A percentile compares a stretch with the other conserved stretches of the same genome.
phyloP scores from a whole-genome alignment of 64 coral and sea anemone species.

The Orbicella faveolata region DNA sequence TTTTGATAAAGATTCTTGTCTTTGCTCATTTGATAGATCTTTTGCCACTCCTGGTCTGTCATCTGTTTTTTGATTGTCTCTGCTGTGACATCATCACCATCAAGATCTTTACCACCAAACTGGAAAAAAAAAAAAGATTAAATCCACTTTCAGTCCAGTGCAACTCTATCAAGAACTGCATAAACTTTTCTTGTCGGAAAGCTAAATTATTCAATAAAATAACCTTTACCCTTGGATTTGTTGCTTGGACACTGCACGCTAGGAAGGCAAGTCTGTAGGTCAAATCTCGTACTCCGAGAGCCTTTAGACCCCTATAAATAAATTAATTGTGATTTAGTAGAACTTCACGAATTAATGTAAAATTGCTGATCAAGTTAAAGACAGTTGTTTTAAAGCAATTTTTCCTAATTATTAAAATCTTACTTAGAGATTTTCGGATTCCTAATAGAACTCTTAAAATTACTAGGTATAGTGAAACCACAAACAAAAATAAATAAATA shows the following conservation, averaged over 20 bases:
- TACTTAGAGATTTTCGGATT: no score
- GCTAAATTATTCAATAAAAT: neutral
- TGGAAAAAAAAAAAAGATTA: conserved; percentile 13
- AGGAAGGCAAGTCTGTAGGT: conserved; percentile 95
- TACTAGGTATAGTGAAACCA: no score
- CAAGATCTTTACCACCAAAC: conserved; percentile 99
- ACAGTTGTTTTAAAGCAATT: neutral
- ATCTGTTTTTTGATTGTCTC: conserved; percentile 98
- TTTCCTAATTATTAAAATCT: no score
- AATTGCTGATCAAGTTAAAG: neutral
- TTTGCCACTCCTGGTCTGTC: conserved; percentile 99
- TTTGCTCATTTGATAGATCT: conserved; percentile 97
- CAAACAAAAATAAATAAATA: neutral
- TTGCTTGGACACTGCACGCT: conserved; percentile 95
- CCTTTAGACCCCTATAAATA: conserved; percentile 88
- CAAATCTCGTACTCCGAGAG: conserved; percentile 96
- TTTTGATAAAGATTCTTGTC: conserved; percentile 98
- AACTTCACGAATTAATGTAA: neutral
- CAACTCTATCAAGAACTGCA: no score
- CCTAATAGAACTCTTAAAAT: no score
- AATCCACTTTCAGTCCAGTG: no score
- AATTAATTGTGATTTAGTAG: neutral
- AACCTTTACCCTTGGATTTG: conserved; percentile 86
- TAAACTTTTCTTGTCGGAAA: neutral
- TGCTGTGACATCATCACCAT: conserved; percentile 94